Evolutionary conservation across 2,113 vertebrate species (phyloP).

Genomic region (Salvelinus sp.): DNA sequence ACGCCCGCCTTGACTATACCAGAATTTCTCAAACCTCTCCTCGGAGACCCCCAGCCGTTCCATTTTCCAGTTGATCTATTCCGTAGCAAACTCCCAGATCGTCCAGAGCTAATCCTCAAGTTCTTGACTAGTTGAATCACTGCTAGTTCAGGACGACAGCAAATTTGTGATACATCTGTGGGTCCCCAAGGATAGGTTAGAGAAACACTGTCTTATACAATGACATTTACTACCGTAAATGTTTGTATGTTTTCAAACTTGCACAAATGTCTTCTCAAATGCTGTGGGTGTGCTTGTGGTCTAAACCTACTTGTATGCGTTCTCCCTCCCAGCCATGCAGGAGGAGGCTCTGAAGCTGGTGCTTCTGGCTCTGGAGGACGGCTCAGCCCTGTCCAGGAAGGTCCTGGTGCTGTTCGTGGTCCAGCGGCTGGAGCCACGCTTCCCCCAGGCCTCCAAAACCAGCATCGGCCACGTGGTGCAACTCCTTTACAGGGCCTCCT

Average conservation of each 20-base stretch:
- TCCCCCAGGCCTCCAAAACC: conserved; percentile 97
- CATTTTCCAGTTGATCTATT: no score
- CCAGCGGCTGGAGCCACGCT: conserved; percentile 94
- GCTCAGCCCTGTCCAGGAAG: conserved; percentile 94
- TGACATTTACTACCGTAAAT: no score
- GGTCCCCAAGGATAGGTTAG: no score
- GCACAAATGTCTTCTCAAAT: neutral
- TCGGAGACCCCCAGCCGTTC: no score
- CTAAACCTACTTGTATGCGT: conserved; percentile 2
- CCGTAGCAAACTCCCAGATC: no score
- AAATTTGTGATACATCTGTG: no score
- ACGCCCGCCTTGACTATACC: neutral
- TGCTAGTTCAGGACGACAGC: no score
- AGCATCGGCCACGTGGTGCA: conserved; percentile 99
- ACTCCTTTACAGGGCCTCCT: conserved; percentile 96
- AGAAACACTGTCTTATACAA: no score
- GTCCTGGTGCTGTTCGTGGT: conserved; percentile 98
- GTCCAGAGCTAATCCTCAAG: no score
- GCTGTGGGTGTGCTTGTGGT: neutral
- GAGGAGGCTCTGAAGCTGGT: conserved; percentile 97
- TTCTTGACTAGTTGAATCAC: no score
- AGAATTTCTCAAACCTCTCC: no score
- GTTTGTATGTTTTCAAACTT: neutral
- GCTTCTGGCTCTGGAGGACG: conserved; percentile 92
- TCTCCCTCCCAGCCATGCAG: conserved; percentile 85